These are phyloP conservation scores for Zaprionus ghesquierei DNA, from an alignment of 1,140 invertebrate genomes.

Conservation along the genomic window DNA sequence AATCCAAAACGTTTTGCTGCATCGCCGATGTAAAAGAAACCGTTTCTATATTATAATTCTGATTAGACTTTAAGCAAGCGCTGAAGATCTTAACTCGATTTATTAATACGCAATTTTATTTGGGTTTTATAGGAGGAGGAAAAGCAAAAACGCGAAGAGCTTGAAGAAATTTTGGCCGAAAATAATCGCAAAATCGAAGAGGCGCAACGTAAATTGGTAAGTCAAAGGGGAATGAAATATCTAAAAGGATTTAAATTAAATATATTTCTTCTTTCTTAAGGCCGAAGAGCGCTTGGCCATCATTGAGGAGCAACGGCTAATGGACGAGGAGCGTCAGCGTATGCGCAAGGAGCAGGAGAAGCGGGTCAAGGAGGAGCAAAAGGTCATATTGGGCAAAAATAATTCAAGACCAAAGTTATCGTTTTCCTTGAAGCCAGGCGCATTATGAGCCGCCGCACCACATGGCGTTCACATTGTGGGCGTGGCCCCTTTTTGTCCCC, in stretches of 20 bases:
- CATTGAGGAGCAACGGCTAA: slow-evolving; percentile 97
- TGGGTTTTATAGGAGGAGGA: slow-evolving; percentile 95
- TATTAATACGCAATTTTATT: slow-evolving; percentile 68
- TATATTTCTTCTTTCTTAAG: slow-evolving; percentile 83
- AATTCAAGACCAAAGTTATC: slow-evolving; percentile 97
- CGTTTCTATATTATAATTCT: slow-evolving; percentile 58
- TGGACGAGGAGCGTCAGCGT: slow-evolving; percentile 96
- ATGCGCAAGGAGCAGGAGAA: slow-evolving; percentile 96
- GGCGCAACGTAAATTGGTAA: slow-evolving; percentile 97
- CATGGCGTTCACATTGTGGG: slow-evolving; percentile 1
- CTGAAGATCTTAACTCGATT: slow-evolving; percentile 19
- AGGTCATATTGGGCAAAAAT: slow-evolving; percentile 98
- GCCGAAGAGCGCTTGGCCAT: slow-evolving; percentile 97
- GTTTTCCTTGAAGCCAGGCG: slow-evolving; percentile 91
- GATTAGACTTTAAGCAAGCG: slow-evolving; percentile 60
- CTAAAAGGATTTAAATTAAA: not conserved
- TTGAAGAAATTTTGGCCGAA: slow-evolving; percentile 98
- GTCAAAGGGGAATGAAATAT: not conserved
- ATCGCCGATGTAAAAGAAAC: slow-evolving; percentile 69
- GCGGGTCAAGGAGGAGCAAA: slow-evolving; percentile 96
- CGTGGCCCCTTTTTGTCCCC: not conserved
- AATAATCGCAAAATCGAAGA: slow-evolving; percentile 99
- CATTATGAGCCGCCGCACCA: slow-evolving; percentile 84
- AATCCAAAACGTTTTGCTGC: slow-evolving; percentile 32
- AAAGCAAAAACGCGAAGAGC: slow-evolving; percentile 95